A percentile compares a stretch with the other conserved stretches of the same genome.
Conservation (phyloP, 2,797 vertebrate genomes). For the Mus spretus region DNA sequence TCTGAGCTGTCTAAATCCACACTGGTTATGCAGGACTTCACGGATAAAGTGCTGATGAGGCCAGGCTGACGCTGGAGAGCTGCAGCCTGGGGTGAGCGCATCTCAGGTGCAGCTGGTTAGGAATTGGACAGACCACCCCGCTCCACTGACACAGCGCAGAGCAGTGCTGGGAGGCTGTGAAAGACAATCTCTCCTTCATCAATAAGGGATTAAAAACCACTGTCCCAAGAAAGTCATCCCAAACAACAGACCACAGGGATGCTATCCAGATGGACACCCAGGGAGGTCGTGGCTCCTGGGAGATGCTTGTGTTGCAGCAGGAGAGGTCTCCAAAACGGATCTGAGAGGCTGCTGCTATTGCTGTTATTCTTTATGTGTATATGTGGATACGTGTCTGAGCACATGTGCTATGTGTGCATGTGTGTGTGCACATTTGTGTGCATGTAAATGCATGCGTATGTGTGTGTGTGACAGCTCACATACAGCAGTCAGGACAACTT, state of each 20-base stretch:
- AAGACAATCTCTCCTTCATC: background rate
- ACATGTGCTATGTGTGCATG: too few species aligned
- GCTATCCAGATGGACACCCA: background rate
- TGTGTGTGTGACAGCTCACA: background rate
- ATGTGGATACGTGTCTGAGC: background rate
- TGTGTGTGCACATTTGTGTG: too few species aligned
- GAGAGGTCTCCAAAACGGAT: background rate
- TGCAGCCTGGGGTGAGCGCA: constrained; percentile 49
- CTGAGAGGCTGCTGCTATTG: background rate
- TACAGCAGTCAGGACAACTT: background rate
- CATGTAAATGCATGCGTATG: background rate
- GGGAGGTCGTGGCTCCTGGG: constrained; percentile 20
- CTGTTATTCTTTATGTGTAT: background rate
- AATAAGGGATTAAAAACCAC: constrained; percentile 69
- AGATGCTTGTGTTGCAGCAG: background rate
- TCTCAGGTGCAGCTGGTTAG: constrained; percentile 75
- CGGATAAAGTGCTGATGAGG: background rate
- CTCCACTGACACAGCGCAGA: constrained; percentile 58
- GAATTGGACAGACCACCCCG: constrained; percentile 67
- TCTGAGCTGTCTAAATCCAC: constrained; percentile 17
- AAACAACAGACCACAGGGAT: constrained; percentile 54
- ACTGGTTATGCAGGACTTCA: background rate
- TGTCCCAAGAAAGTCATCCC: constrained; percentile 21
- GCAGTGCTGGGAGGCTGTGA: constrained; percentile 28
- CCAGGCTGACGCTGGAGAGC: background rate